A percentile compares a stretch with the other conserved stretches of the same genome.
phyloP scores from a whole-genome alignment of 2,888 invertebrate species.

The Drosophila peninsularis region DNA sequence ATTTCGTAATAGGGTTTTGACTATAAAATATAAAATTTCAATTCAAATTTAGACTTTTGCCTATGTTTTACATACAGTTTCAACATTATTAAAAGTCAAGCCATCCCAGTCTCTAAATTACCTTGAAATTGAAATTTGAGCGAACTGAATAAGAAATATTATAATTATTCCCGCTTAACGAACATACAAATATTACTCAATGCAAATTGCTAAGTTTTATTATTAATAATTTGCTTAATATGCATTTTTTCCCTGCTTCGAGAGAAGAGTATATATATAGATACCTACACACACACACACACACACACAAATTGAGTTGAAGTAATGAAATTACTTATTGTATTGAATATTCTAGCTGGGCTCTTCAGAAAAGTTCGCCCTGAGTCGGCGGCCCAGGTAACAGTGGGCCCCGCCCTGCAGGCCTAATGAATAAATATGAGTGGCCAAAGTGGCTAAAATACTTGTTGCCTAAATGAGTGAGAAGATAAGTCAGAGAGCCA shows the following conservation, averaged over 20 bases:
- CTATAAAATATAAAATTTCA: background rate
- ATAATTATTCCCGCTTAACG: background rate
- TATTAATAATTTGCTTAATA: background rate
- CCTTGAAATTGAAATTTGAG: too few species aligned
- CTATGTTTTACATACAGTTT: background rate
- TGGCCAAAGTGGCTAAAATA: conserved; percentile 1
- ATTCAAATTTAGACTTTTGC: background rate
- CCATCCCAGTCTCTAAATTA: background rate
- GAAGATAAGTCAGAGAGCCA: background rate
- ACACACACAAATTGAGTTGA: conserved; percentile 14
- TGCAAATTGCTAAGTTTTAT: background rate
- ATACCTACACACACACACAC: background rate
- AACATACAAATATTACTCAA: background rate
- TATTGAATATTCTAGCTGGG: conserved; percentile 20
- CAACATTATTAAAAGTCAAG: background rate
- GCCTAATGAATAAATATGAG: conserved; percentile 45
- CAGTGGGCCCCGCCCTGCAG: conserved; percentile 19
- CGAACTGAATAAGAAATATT: too few species aligned
- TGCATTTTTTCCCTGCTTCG: background rate
- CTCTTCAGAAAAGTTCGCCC: conserved; percentile 33
- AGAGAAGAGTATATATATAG: background rate
- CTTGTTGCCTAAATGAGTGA: conserved; percentile 6
- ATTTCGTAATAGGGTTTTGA: background rate
- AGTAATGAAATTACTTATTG: conserved; percentile 40
- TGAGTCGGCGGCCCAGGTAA: conserved; percentile 16